Evolutionary conservation across 1,140 invertebrate species (phyloP).

Genomic region (Rhizoglyphus robini): DNA sequence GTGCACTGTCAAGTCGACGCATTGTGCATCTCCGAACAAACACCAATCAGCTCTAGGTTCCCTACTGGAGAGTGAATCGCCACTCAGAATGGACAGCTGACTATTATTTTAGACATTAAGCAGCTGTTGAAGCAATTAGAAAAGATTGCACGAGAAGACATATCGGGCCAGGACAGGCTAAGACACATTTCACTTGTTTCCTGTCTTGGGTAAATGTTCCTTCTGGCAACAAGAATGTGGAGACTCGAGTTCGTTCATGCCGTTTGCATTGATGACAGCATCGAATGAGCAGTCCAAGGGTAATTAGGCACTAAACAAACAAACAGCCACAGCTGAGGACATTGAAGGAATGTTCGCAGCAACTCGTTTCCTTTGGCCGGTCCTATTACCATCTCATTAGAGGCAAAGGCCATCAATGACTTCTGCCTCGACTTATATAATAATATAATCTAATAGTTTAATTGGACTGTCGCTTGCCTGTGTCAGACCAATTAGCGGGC

Average conservation of each 20-base stretch:
- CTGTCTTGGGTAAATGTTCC: not conserved
- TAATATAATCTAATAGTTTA: constrained; percentile 4
- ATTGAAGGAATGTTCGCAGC: not conserved
- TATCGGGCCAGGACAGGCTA: no score
- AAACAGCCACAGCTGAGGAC: not conserved
- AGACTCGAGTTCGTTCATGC: no score
- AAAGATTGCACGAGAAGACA: not conserved
- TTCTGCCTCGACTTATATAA: not conserved
- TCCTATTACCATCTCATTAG: constrained; percentile 11
- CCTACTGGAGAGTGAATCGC: no score
- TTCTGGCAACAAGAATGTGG: no score
- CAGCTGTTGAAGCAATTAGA: not conserved
- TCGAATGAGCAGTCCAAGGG: not conserved
- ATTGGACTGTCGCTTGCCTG: constrained; percentile 8
- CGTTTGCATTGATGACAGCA: no score
- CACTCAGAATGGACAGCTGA: no score
- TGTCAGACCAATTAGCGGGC: no score
- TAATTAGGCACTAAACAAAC: not conserved
- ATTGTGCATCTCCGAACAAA: no score
- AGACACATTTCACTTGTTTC: not conserved
- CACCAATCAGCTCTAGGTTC: no score
- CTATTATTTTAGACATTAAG: no score
- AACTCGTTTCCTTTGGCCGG: not conserved
- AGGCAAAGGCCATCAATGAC: not conserved
- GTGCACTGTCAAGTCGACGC: no score